These are phyloP conservation scores for Ciconia boyciana DNA, from an alignment of 2,113 vertebrate species.

Conservation along the genomic window DNA sequence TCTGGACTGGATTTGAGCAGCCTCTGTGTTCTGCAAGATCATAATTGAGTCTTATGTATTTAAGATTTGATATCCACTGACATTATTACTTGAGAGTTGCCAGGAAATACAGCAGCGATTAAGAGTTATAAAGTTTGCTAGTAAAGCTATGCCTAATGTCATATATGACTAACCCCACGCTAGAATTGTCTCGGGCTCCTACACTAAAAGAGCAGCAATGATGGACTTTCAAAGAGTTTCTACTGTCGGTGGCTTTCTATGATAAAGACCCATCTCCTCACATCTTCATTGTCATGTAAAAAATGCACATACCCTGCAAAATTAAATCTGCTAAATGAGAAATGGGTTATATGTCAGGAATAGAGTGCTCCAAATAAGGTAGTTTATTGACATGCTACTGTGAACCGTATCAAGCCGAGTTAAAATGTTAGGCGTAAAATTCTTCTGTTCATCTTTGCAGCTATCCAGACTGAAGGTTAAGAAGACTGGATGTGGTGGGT, in stretches of 20 bases:
- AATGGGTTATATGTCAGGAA: neutral
- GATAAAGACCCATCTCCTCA: neutral
- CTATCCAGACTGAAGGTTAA: neutral
- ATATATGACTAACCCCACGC: neutral
- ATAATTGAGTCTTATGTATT: constrained; percentile 22
- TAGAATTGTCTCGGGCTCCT: neutral
- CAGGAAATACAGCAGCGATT: neutral
- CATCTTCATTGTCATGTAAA: neutral
- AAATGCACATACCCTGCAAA: neutral
- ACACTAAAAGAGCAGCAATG: neutral
- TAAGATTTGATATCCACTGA: constrained; percentile 5
- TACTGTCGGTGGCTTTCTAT: neutral
- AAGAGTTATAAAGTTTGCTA: neutral
- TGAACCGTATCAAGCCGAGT: neutral
- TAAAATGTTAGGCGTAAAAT: neutral
- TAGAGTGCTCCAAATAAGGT: neutral
- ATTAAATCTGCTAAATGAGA: constrained; percentile 30
- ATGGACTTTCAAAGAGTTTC: neutral
- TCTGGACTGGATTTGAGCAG: constrained; percentile 37
- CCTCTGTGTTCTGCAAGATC: neutral
- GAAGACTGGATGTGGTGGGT: neutral
- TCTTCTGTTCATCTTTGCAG: neutral
- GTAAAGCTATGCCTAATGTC: neutral
- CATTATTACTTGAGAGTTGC: neutral
- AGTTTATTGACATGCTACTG: neutral